phyloP scores from a whole-genome alignment of 2,888 invertebrate species.

The Liposcelis brunnea region DNA sequence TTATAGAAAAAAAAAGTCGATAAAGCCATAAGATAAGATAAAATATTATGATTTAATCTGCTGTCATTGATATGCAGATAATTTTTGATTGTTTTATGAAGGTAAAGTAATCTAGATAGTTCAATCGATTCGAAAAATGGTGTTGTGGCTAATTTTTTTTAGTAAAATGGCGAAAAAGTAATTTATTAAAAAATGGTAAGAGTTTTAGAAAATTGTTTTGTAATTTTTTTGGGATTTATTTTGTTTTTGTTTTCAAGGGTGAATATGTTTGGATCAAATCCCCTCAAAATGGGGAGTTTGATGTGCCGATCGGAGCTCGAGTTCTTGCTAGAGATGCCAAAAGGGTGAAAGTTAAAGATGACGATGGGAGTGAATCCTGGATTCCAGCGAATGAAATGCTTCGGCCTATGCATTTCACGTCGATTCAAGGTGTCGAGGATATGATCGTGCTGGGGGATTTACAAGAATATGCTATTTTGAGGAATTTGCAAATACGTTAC shows the following conservation, averaged over 20 bases:
- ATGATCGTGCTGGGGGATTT: constrained; percentile 91
- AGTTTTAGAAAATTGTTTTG: not conserved
- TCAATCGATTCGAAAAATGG: too few relatives aligned
- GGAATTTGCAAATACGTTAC: constrained; percentile 81
- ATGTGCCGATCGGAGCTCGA: constrained; percentile 70
- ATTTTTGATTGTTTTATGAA: too few relatives aligned
- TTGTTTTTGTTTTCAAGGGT: constrained; percentile 33
- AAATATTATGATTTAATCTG: too few relatives aligned
- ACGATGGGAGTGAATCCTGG: constrained; percentile 58
- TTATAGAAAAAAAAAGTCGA: too few relatives aligned
- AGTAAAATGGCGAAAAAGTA: too few relatives aligned
- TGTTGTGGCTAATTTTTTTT: too few relatives aligned
- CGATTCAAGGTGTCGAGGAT: constrained; percentile 72
- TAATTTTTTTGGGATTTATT: not conserved
- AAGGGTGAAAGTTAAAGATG: constrained; percentile 61
- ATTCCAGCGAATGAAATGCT: constrained; percentile 40
- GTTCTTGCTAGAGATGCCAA: constrained; percentile 60
- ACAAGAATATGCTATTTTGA: constrained; percentile 82
- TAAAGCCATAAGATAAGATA: too few relatives aligned
- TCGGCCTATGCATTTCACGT: constrained; percentile 61
- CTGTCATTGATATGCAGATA: too few relatives aligned
- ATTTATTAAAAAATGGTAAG: constrained; percentile 1
- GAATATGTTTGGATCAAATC: constrained; percentile 84
- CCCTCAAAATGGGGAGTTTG: constrained; percentile 50
- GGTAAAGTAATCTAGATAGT: too few relatives aligned